phyloP scores from a whole-genome alignment of 2,888 invertebrate genomes.

The Polydrusus tereticollis region DNA sequence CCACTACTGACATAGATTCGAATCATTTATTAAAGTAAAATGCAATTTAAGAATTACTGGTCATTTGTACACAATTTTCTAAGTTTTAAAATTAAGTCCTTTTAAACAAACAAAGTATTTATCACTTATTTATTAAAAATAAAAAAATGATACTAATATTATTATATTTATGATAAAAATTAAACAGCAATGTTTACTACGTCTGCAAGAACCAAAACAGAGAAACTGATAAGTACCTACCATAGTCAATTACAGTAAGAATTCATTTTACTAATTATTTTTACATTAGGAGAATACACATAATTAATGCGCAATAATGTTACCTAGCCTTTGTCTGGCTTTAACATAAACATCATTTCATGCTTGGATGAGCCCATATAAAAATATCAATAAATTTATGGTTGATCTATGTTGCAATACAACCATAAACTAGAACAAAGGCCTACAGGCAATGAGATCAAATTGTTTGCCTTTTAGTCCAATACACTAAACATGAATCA shows the following conservation, averaged over 20 bases:
- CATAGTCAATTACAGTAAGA: conserved; percentile 21
- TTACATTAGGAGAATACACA: conserved; percentile 5
- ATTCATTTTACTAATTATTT: conserved; percentile 12
- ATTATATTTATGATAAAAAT: background rate
- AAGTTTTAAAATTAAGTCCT: conserved; percentile 11
- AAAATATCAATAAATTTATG: conserved; percentile 23
- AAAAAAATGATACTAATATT: background rate
- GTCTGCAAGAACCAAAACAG: background rate
- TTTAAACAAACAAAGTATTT: conserved; percentile 7
- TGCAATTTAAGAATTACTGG: background rate
- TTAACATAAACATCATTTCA: conserved; percentile 29
- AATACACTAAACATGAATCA: background rate
- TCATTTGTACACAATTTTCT: background rate
- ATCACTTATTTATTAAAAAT: conserved; percentile 13
- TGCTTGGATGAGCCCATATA: conserved; percentile 31
- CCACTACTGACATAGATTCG: conserved; percentile 61
- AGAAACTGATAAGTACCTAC: background rate
- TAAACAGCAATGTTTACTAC: conserved; percentile 2
- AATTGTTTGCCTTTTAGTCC: conserved; percentile 5
- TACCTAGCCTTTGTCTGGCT: conserved; percentile 26
- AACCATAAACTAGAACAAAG: conserved; percentile 26
- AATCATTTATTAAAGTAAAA: conserved; percentile 61
- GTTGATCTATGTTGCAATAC: background rate
- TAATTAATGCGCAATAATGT: conserved; percentile 36
- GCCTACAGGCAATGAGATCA: conserved; percentile 7